Evolutionary conservation across 2,888 invertebrate genomes (phyloP), one percentile per base, ranked within the genome.

Genomic region (Lepidocyrtinus sp.): DNA sequence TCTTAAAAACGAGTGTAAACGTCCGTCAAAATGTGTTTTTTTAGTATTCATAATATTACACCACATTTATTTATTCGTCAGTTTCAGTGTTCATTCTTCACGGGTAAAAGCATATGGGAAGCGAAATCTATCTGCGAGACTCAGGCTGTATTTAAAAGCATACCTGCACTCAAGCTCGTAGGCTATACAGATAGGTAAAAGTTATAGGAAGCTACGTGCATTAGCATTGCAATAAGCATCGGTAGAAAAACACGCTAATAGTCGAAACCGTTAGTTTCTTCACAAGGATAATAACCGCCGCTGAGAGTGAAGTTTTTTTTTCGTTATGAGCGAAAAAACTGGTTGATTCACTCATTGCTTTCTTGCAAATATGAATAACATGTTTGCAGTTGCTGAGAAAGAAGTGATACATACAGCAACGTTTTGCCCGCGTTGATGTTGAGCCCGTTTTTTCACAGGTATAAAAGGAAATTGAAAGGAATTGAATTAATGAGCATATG

Each of bases 401-500:
- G 50, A 62, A 46, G 24, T 72, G 25, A 36, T 65, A 59, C 7
- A 59, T n/a, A 15, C 15, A 59, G 3, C 7, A 7, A 55, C n/a
- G 55, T 21, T 59, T 59, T n/a, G n/a, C n/a, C n/a, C n/a, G n/a
- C n/a, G 7, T 59, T 36, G 5, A 12, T 36, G 12, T 36, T 5
- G 7, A 36, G 36, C 7, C 36, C 36, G 7, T 5, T 36, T 36
- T 36, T 36, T 9, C 12, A 21, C 22, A 9, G 2, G 59, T 59
- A 21, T 2, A 36, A 62, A 71, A 75, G 80, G 80, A 75, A 81
- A 81, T 70, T 81, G 75, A 81, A 81, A 59, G 59, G 59, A 59
- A 75, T 65, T 75, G 80, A 81, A 62, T 81, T 81, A 75, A 75
- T 75, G 80, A 81, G 67, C 80, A 81, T 75, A 81, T 81, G 80